Percentiles rank a stretch among this genome's conserved stretches.
These are phyloP conservation scores for Cebidichthys violaceus DNA, from an alignment of 2,113 vertebrate genomes.

Conservation along the genomic window DNA sequence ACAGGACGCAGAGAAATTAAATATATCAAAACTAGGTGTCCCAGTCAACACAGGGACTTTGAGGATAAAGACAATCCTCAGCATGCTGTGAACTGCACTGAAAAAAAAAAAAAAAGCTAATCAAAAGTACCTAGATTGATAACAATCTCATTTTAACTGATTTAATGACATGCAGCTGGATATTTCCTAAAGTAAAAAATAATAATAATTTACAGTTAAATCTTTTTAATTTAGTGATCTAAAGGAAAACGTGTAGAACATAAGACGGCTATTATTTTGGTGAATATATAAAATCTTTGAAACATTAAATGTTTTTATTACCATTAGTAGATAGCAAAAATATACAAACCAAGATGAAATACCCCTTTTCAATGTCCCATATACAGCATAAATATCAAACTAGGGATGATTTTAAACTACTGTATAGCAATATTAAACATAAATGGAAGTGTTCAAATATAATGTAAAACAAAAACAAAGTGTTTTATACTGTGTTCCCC, in stretches of 20 bases:
- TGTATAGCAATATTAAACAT: constrained; percentile 76
- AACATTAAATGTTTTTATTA: constrained; percentile 80
- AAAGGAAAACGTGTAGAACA: constrained; percentile 70
- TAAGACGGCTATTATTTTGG: constrained; percentile 74
- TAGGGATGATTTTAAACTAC: constrained; percentile 78
- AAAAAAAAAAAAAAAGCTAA: constrained; percentile 33
- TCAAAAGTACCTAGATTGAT: constrained; percentile 54
- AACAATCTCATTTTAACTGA: constrained; percentile 39
- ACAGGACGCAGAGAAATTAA: constrained; percentile 44
- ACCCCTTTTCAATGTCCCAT: constrained; percentile 88
- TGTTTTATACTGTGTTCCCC: constrained; percentile 56
- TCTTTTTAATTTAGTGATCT: constrained; percentile 78
- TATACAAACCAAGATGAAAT: constrained; percentile 91
- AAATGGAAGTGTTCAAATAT: constrained; percentile 80
- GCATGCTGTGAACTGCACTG: constrained; percentile 38
- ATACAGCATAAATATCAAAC: constrained; percentile 90
- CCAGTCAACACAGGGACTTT: constrained; percentile 3
- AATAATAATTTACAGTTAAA: constrained; percentile 80
- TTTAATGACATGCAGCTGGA: constrained; percentile 67
- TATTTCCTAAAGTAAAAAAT: constrained; percentile 70
- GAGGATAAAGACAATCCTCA: constrained; percentile 9
- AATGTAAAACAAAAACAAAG: constrained; percentile 68
- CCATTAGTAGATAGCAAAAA: constrained; percentile 90
- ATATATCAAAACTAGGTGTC: constrained; percentile 41
- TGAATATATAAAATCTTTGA: constrained; percentile 81